Percentiles rank a stretch among this genome's conserved stretches.
Conservation (phyloP, 2,113 vertebrate genomes). For the Chinchilla lanigera region DNA sequence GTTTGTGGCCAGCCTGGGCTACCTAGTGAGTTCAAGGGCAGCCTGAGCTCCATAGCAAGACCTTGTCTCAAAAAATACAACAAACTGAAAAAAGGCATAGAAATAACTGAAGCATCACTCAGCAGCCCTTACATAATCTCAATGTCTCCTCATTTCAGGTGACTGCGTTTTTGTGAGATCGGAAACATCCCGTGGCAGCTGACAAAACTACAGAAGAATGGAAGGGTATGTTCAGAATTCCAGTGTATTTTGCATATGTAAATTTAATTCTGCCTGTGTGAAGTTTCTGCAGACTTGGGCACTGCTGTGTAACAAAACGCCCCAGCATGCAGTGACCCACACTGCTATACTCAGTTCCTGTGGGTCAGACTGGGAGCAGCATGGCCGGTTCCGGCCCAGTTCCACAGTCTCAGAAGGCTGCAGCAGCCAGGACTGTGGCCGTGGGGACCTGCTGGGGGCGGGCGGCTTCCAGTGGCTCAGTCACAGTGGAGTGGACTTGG, state of each 20-base stretch:
- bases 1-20: not conserved
- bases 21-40: not conserved
- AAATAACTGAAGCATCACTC: conserved; percentile 7
- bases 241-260: not conserved
- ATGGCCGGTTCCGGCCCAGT: not conserved
- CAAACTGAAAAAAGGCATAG: too few species aligned
- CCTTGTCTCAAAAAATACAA: not conserved
- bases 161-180: conserved; percentile 53
- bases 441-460: not conserved
- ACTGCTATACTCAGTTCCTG: not conserved
- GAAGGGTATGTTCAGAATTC: conserved; percentile 73
- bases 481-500: not conserved
- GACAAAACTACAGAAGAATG: conserved; percentile 48
- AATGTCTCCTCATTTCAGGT: conserved; percentile 69
- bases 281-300: conserved; percentile 3
- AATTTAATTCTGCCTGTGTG: not conserved
- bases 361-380: not conserved
- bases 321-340: not conserved
- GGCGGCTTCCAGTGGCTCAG: not conserved
- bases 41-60: not conserved
- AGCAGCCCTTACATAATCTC: not conserved
- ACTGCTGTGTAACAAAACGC: not conserved
- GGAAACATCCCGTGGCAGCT: not conserved
- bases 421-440: not conserved
- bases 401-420: not conserved